These are phyloP conservation scores for Cynocephalus volans DNA, from an alignment of 2,113 vertebrate species.

Conservation along the genomic window DNA sequence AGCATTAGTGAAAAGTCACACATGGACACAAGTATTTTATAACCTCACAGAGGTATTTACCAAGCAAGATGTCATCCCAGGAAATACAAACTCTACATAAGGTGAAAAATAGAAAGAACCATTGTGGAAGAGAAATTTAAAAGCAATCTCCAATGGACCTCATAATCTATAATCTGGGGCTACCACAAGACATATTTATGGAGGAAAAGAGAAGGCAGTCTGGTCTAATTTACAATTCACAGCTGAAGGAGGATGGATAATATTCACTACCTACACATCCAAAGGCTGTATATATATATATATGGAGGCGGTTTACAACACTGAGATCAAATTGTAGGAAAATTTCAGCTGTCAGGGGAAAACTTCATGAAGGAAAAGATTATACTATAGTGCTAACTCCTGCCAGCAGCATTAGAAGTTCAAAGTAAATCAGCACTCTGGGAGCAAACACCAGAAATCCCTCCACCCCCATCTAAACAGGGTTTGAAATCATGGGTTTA, in stretches of 20 bases:
- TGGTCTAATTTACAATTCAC: constrained; percentile 12
- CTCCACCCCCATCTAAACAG: background rate
- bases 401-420: constrained; percentile 41
- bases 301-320: background rate
- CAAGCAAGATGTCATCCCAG: constrained; percentile 40
- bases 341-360: constrained; percentile 1
- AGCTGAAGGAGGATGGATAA: background rate
- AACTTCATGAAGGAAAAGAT: constrained; percentile 6
- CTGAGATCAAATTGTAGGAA: constrained; percentile 51
- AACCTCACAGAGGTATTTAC: constrained; percentile 8
- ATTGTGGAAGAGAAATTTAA: background rate
- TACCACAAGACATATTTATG: background rate
- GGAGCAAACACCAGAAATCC: constrained; percentile 30
- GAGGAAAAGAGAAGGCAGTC: background rate
- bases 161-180: background rate
- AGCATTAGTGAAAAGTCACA: constrained; percentile 47
- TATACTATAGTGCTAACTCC: background rate
- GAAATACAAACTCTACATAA: constrained; percentile 29
- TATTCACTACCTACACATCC: background rate
- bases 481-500: constrained; percentile 39
- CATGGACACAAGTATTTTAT: background rate
- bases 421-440: constrained; percentile 67
- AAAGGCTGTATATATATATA: background rate
- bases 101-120: constrained; percentile 12
- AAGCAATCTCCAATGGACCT: background rate